Conservation (phyloP, 2,797 vertebrate species). For the Danionella dracula region DNA sequence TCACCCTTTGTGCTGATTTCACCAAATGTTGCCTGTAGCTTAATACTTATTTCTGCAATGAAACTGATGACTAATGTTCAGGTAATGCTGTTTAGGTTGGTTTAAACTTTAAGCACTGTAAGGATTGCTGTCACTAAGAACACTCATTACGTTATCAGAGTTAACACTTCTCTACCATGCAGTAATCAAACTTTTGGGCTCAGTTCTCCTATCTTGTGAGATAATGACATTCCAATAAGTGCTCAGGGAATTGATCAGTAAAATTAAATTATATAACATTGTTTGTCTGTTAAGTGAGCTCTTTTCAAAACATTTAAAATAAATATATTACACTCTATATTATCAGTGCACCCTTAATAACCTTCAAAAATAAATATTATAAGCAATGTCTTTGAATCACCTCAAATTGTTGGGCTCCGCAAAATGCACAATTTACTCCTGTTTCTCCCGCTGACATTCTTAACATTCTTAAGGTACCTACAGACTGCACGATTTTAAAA, state of each 20-base stretch:
- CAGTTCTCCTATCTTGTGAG: constrained; percentile 7
- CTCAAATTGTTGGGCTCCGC: too few relatives aligned
- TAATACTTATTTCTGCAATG: constrained; percentile 60
- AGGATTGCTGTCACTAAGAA: constrained; percentile 62
- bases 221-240: too few relatives aligned
- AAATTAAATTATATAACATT: not conserved
- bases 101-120: constrained; percentile 56
- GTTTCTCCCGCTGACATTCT: too few relatives aligned
- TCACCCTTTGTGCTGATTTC: constrained; percentile 69
- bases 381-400: too few relatives aligned
- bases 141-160: constrained; percentile 58
- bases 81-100: constrained; percentile 67
- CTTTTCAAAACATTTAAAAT: not conserved
- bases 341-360: too few relatives aligned
- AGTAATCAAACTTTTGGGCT: constrained; percentile 5
- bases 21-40: constrained; percentile 55
- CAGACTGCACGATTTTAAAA: too few relatives aligned
- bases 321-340: too few relatives aligned
- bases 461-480: too few relatives aligned
- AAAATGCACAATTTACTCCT: too few relatives aligned
- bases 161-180: constrained; percentile 31
- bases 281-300: not conserved
- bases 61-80: constrained; percentile 64
- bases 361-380: too few relatives aligned
- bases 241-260: not conserved